Evolutionary conservation across 2,797 vertebrate species (phyloP).

Genomic region (Notolepis coatsorum): DNA sequence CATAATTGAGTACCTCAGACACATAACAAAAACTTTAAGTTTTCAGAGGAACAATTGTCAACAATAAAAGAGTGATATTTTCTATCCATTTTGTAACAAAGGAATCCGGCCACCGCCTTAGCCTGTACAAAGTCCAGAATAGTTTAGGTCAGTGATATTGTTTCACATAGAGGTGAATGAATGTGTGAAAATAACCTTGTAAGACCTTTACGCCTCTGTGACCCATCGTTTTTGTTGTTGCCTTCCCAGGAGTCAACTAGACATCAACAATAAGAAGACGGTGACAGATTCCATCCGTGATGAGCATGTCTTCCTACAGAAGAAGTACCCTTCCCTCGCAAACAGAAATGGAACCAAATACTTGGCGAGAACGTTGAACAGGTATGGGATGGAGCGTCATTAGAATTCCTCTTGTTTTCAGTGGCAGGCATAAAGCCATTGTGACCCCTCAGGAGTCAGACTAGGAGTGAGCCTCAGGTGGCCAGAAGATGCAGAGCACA

Average conservation of each 20-base stretch:
- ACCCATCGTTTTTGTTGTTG: no score
- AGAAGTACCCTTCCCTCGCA: constrained; percentile 97
- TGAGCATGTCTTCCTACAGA: constrained; percentile 95
- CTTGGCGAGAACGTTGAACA: constrained; percentile 94
- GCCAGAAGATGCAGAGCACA: no score
- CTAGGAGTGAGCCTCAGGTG: no score
- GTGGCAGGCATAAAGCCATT: no score
- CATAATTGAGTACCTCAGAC: no score
- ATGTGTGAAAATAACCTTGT: background rate
- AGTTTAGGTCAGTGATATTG: background rate
- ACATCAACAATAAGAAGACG: constrained; percentile 96
- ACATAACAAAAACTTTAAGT: no score
- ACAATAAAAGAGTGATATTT: no score
- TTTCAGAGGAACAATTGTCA: no score
- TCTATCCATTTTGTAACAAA: no score
- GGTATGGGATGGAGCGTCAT: constrained; percentile 71
- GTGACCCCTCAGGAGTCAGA: no score
- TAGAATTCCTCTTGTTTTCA: background rate
- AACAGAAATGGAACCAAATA: constrained; percentile 98
- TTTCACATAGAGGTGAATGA: background rate
- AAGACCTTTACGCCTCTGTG: background rate
- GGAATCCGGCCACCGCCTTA: no score
- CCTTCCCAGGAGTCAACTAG: constrained; percentile 93
- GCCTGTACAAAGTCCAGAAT: background rate
- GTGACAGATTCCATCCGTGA: constrained; percentile 94